Conservation (phyloP, 2,113 vertebrate genomes). For the Syngnathus typhle region DNA sequence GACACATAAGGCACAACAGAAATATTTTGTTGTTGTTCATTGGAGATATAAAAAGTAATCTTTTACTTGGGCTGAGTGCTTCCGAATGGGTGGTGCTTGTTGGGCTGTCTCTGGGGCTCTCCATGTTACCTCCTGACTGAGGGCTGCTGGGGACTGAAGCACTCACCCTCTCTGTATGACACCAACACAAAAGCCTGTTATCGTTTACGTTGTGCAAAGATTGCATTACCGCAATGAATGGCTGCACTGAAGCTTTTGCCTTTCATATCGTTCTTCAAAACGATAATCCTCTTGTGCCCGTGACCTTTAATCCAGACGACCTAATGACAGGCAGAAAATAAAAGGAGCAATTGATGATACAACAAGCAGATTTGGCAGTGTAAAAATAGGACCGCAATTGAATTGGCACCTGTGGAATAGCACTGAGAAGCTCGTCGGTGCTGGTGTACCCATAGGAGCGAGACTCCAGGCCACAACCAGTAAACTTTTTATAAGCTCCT, state of each 20-base stretch:
- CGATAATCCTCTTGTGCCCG: slow-evolving; percentile 96
- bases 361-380: background rate
- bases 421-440: slow-evolving; percentile 84
- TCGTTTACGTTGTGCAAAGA: background rate
- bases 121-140: slow-evolving; percentile 31
- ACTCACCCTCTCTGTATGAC: slow-evolving; percentile 51
- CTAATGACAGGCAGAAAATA: slow-evolving; percentile 51
- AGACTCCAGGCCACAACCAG: slow-evolving; percentile 78
- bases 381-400: background rate
- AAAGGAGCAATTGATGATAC: background rate
- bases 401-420: slow-evolving; percentile 83
- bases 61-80: slow-evolving; percentile 52
- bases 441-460: slow-evolving; percentile 79
- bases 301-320: slow-evolving; percentile 99
- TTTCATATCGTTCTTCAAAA: slow-evolving; percentile 98
- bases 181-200: slow-evolving; percentile 6
- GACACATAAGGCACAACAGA: background rate
- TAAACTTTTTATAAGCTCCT: slow-evolving; percentile 85
- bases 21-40: background rate
- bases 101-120: slow-evolving; percentile 51
- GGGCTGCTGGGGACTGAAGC: slow-evolving; percentile 54
- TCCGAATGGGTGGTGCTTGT: slow-evolving; percentile 32
- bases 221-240: slow-evolving; percentile 1
- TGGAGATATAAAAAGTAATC: background rate
- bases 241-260: slow-evolving; percentile 62